Percentiles rank a stretch among this genome's conserved stretches.
Evolutionary conservation across 2,888 invertebrate species (phyloP).

Genomic region (Spialia ferax): DNA sequence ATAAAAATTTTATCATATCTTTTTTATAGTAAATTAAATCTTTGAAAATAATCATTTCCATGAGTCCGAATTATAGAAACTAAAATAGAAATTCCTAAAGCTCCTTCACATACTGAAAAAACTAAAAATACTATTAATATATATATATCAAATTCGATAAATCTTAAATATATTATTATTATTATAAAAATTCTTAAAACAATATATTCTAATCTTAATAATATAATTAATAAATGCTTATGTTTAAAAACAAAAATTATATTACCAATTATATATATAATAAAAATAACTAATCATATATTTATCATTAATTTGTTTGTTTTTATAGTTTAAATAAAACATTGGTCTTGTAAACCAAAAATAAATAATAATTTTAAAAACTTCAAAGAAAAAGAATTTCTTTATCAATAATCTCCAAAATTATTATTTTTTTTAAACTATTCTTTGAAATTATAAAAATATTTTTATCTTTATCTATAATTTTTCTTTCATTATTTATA

Average conservation of each 20-base stretch:
- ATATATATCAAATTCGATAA: constrained; percentile 80
- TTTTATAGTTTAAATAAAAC: constrained; percentile 90
- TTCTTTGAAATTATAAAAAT: constrained; percentile 80
- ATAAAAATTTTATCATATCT: constrained; percentile 84
- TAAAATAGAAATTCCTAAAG: constrained; percentile 88
- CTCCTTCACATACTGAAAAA: constrained; percentile 89
- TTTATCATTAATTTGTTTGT: constrained; percentile 75
- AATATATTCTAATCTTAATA: constrained; percentile 88
- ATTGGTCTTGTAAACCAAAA: constrained; percentile 90
- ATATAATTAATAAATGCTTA: constrained; percentile 87
- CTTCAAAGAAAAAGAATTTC: constrained; percentile 85
- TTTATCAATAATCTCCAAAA: constrained; percentile 90
- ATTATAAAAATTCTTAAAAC: constrained; percentile 85
- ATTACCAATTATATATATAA: constrained; percentile 81
- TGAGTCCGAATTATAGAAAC: constrained; percentile 87
- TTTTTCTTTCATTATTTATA: constrained; percentile 63
- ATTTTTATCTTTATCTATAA: constrained; percentile 67
- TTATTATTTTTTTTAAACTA: constrained; percentile 90
- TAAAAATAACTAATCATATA: constrained; percentile 71
- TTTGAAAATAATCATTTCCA: constrained; percentile 89
- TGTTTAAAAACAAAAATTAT: constrained; percentile 84
- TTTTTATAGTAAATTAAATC: constrained; percentile 81
- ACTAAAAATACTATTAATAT: constrained; percentile 88
- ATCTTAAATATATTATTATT: constrained; percentile 76
- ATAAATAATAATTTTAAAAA: constrained; percentile 86